These are phyloP conservation scores for Tragopan temminckii DNA, from an alignment of 2,797 vertebrate species.

Conservation along the genomic window DNA sequence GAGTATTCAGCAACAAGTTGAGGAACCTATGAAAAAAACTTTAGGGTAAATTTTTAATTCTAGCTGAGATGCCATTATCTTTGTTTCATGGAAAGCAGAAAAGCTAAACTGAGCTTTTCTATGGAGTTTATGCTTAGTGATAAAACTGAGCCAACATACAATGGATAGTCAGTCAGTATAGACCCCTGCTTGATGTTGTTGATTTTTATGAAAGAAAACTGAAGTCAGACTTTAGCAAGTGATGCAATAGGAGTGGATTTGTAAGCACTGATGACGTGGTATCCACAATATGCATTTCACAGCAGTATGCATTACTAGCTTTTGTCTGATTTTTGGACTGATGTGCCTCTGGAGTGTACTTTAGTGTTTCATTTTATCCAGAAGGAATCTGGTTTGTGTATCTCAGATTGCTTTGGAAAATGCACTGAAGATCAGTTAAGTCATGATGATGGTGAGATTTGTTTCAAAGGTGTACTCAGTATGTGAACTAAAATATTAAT, in stretches of 20 bases:
- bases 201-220: background rate
- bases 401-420: background rate
- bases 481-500: background rate
- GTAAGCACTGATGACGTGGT: background rate
- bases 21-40: background rate
- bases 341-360: background rate
- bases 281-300: background rate
- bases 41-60: background rate
- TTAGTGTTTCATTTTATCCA: background rate
- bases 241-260: background rate
- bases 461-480: rapidly evolving
- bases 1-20: background rate
- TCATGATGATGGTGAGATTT: background rate
- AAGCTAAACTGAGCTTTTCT: background rate
- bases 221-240: background rate
- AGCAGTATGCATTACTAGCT: background rate
- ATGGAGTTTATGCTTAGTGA: background rate
- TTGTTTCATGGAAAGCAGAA: background rate
- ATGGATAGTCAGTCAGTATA: background rate
- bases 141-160: background rate
- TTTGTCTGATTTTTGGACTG: background rate
- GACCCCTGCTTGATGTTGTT: background rate
- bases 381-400: background rate
- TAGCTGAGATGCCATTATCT: background rate
- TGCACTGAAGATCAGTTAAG: background rate